Percentiles rank a stretch among this genome's conserved stretches.
phyloP scores from a whole-genome alignment of 64 coral and sea anemone species.

The Montipora foliosa region DNA sequence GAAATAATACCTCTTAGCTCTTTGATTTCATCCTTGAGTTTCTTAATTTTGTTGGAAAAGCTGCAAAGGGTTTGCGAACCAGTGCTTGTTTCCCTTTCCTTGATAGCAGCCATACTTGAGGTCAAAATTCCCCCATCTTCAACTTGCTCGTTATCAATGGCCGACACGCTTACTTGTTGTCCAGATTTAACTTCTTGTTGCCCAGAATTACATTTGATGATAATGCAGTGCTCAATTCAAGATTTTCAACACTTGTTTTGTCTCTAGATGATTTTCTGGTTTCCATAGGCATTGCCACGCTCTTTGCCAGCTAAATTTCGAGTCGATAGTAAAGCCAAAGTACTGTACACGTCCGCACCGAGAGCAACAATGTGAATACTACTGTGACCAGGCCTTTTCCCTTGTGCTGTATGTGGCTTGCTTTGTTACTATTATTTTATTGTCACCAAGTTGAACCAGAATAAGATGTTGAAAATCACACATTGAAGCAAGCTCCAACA shows the following conservation, averaged over 20 bases:
- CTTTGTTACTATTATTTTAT: no score
- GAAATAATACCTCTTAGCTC: slow-evolving; percentile 24
- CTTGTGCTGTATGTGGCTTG: no score
- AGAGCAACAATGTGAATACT: no score
- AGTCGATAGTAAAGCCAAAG: no score
- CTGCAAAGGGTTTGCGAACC: slow-evolving; percentile 13
- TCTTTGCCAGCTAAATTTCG: no score
- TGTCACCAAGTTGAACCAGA: no score
- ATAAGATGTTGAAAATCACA: no score
- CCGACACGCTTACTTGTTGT: slow-evolving; percentile 22
- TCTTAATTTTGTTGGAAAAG: slow-evolving; percentile 15
- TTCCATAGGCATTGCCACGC: no score
- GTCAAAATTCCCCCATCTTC: slow-evolving; percentile 22
- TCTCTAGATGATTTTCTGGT: no score
- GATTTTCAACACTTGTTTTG: not conserved
- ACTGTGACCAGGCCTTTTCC: no score
- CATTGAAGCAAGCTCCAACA: no score
- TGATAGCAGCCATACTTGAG: slow-evolving; percentile 2
- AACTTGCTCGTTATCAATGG: slow-evolving; percentile 10
- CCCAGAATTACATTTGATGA: slow-evolving; percentile 16
- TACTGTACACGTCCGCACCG: no score
- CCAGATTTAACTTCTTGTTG: slow-evolving; percentile 24
- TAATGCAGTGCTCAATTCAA: slow-evolving; percentile 16
- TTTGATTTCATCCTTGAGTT: slow-evolving; percentile 15
- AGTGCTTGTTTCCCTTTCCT: slow-evolving; percentile 13